Base-by-base conservation (phyloP, 2,797 vertebrate genomes). In the Spinibarbus caldwelli region DNA sequence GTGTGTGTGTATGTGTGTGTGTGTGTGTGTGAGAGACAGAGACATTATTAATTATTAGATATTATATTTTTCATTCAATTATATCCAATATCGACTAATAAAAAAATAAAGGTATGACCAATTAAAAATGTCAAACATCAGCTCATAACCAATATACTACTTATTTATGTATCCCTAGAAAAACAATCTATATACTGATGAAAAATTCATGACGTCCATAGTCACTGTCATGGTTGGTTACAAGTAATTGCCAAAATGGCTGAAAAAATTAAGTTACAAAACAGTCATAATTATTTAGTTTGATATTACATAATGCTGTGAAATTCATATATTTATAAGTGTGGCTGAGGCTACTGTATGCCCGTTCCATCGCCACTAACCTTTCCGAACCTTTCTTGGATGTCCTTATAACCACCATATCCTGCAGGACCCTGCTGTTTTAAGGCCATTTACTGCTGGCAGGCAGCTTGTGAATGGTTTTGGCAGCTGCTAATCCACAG, bases 401-500 rank as follows among this genome's bases (percentile, higher is more conserved):
- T 10, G 29, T 64, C 68, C 80, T 71, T 57, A 59, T n/a, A 62
- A 43, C 19, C 38, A 34, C 19, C 34, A 59, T 9, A 71, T 17
- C 81, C 54, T 73, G 19, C 77, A 8, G 26, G 17, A 47, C 77
- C 23, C 41, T 66, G 59, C 31, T 52, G 21, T 45, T 38, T 62
- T 31, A 68, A 41, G 43, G 45, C 43, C 45, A 73, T 75, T 85
- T 75, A 76, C 54, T 80, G 21, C 57, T 41, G 62, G 66, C 52
- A 38, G 23, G 54, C 76, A 72, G 31, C 38, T 59, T 72, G 78
- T 78, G 71, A 80, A 81, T 14, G 62, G 43, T 47, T 83, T 86
- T 71, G 52, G 76, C 36, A 80, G 70, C 83, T 73, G 62, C 52
- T 81, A 80, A 82, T 78, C 52, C 54, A 80, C 34, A 59, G 57